These are phyloP conservation scores for Camponotus floridanus DNA, from an alignment of 1,140 invertebrate species.

Conservation along the genomic window DNA sequence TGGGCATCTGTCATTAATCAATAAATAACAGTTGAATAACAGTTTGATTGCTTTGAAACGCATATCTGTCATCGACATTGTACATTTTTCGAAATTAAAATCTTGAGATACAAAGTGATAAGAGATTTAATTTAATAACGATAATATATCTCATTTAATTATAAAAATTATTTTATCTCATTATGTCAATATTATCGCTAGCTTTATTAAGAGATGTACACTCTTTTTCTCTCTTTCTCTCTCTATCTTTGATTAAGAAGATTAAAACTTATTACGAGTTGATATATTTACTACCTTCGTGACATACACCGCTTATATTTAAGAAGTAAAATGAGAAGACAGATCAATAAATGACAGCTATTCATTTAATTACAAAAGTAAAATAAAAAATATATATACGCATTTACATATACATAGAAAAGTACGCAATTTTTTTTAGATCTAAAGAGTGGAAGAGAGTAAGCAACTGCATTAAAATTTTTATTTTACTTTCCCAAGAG, in stretches of 20 bases:
- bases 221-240: too few species aligned
- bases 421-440: conserved; percentile 63
- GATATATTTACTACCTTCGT: not conserved
- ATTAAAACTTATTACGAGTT: not conserved
- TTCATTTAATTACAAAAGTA: conserved; percentile 79
- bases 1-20: not conserved
- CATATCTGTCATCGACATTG: conserved; percentile 20
- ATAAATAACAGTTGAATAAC: conserved; percentile 4
- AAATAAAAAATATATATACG: conserved; percentile 76
- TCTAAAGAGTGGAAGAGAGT: conserved; percentile 67
- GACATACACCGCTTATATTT: not conserved
- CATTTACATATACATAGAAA: conserved; percentile 75
- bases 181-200: not conserved
- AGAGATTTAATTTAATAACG: conserved; percentile 29
- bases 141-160: conserved; percentile 12
- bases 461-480: conserved; percentile 8
- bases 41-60: conserved; percentile 16
- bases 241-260: conserved; percentile 16
- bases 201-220: not conserved
- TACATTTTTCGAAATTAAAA: conserved; percentile 33
- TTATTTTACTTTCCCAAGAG: conserved; percentile 91
- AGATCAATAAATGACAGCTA: conserved; percentile 48
- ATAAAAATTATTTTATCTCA: conserved; percentile 43
- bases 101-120: conserved; percentile 10
- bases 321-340: conserved; percentile 2